Evolutionary conservation across 2,113 vertebrate genomes (phyloP).

Genomic region (Tychaedon coryphoeus): DNA sequence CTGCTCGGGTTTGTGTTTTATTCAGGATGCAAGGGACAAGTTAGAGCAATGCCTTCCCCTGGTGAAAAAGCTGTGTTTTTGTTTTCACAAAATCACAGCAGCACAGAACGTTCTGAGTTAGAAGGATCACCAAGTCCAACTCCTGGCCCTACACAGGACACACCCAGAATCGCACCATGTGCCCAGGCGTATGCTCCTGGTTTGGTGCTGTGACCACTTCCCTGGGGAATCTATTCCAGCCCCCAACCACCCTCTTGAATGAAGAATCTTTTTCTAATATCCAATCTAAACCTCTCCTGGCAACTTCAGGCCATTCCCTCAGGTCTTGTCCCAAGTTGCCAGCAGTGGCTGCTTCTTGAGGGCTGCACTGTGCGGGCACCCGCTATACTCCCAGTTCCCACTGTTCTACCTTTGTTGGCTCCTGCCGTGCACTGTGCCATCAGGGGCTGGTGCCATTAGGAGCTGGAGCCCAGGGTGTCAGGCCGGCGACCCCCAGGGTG

Average conservation of each 20-base stretch:
- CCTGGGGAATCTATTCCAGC: not conserved
- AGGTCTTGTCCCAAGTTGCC: not conserved
- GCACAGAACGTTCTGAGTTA: not conserved
- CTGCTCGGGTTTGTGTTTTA: slow-evolving; percentile 8
- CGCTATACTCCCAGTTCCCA: not conserved
- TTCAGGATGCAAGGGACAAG: not conserved
- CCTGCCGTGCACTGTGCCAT: fast-evolving
- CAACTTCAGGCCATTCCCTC: not conserved
- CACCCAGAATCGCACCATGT: fast-evolving
- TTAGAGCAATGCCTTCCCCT: not conserved
- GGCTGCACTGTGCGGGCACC: not conserved
- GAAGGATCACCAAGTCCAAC: fast-evolving
- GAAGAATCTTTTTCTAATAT: not conserved
- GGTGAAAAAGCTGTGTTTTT: not conserved
- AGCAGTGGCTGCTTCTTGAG: not conserved
- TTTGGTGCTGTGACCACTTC: not conserved
- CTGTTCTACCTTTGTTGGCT: not conserved
- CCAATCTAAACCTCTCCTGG: not conserved
- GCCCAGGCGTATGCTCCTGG: too few species aligned
- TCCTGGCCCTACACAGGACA: not conserved
- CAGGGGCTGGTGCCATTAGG: not conserved
- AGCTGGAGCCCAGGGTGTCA: not conserved
- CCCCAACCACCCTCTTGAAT: fast-evolving
- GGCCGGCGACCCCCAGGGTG: fast-evolving
- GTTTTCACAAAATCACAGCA: not conserved